Evolutionary conservation across 2,888 invertebrate genomes (phyloP).

Genomic region (Sabellastarte sp.): DNA sequence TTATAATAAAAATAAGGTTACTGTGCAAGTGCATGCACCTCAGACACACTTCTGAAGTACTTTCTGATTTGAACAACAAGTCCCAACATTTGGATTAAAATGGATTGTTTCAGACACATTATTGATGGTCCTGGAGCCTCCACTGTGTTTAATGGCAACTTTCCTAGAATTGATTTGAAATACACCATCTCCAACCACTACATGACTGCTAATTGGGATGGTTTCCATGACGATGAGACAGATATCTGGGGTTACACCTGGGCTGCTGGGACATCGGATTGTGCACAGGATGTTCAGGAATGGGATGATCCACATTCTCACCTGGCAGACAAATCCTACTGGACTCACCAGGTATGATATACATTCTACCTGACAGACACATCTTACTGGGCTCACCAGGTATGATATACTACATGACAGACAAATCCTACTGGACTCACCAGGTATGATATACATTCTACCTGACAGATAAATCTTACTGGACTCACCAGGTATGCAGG

Average conservation of each 20-base stretch:
- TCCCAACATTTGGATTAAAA: too few relatives aligned
- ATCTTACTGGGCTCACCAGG: too few relatives aligned
- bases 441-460: background rate
- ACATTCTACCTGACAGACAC: too few relatives aligned
- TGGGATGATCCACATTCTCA: slow-evolving; percentile 3
- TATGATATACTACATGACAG: too few relatives aligned
- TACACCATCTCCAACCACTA: slow-evolving; percentile 3
- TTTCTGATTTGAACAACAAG: too few relatives aligned
- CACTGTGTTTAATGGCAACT: slow-evolving; percentile 3
- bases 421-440: slow-evolving; percentile 5
- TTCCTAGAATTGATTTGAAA: background rate
- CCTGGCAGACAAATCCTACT: slow-evolving; percentile 2
- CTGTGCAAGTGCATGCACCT: too few relatives aligned
- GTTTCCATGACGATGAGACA: slow-evolving; percentile 5
- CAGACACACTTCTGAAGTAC: too few relatives aligned
- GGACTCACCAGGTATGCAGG: too few relatives aligned
- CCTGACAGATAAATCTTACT: too few relatives aligned
- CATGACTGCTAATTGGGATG: slow-evolving; percentile 5
- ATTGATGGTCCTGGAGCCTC: background rate
- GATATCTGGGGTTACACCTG: slow-evolving; percentile 7
- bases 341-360: background rate
- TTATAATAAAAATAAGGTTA: too few relatives aligned
- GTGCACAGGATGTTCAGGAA: background rate
- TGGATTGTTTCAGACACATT: background rate
- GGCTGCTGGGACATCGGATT: background rate